A percentile compares a stretch with the other conserved stretches of the same genome.
Conservation (phyloP, 2,113 vertebrate genomes). For the Halichoerus grypus region DNA sequence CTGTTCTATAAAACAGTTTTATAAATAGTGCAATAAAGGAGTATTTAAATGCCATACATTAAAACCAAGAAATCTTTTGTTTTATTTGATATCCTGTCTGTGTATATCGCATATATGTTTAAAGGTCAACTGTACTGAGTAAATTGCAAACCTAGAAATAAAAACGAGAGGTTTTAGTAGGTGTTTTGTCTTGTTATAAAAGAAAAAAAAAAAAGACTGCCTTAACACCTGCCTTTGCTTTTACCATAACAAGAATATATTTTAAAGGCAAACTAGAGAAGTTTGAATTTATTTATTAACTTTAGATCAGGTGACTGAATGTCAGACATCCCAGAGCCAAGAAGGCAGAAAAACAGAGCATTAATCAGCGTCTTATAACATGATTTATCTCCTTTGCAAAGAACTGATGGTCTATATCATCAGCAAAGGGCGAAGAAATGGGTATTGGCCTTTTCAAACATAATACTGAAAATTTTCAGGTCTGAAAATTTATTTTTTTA, state of each 20-base stretch:
- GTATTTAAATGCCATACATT: constrained; percentile 83
- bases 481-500: constrained; percentile 42
- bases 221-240: constrained; percentile 61
- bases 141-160: constrained; percentile 77
- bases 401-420: neutral
- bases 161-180: constrained; percentile 74
- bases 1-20: constrained; percentile 82
- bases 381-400: neutral
- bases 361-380: neutral
- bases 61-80: constrained; percentile 78
- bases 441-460: neutral
- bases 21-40: constrained; percentile 83
- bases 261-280: constrained; percentile 49
- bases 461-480: neutral
- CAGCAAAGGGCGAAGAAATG: neutral
- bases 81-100: constrained; percentile 76
- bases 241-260: neutral
- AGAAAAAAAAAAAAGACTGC: neutral
- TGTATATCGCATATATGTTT: constrained; percentile 75
- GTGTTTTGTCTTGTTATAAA: constrained; percentile 19
- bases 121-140: constrained; percentile 82
- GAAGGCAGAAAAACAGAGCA: neutral
- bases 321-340: neutral
- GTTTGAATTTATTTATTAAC: constrained; percentile 44
- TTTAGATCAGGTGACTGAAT: neutral